phyloP scores from a whole-genome alignment of 2,113 vertebrate genomes.

The Stigmatopora argus region DNA sequence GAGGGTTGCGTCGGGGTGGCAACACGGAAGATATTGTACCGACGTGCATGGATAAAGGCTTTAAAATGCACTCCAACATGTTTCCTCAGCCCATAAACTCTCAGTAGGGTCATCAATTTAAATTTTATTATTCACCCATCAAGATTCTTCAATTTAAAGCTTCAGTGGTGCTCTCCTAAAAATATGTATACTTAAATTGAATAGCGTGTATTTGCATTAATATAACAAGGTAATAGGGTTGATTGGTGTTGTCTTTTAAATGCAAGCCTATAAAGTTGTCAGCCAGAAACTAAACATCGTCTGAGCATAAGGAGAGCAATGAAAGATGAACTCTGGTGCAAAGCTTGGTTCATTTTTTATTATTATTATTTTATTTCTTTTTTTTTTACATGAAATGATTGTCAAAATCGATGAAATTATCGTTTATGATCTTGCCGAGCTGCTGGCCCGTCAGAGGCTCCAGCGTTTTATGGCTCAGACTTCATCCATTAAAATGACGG shows the following conservation, averaged over 20 bases:
- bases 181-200: background rate
- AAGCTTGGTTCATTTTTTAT: slow-evolving; percentile 44
- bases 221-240: background rate
- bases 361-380: background rate
- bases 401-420: slow-evolving; percentile 61
- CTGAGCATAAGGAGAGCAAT: slow-evolving; percentile 33
- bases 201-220: slow-evolving; percentile 7
- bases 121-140: slow-evolving; percentile 1
- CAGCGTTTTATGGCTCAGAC: slow-evolving; percentile 57
- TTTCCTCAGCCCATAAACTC: background rate
- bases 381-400: slow-evolving; percentile 56
- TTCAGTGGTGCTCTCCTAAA: background rate
- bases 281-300: slow-evolving; percentile 33
- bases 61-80: background rate
- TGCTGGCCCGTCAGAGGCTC: slow-evolving; percentile 53
- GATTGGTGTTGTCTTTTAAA: slow-evolving; percentile 25
- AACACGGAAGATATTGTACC: slow-evolving; percentile 1
- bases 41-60: background rate
- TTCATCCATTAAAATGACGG: slow-evolving; percentile 57
- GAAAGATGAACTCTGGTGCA: slow-evolving; percentile 55
- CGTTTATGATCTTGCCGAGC: slow-evolving; percentile 58
- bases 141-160: background rate
- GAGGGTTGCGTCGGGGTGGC: slow-evolving; percentile 17
- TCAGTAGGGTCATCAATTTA: background rate
- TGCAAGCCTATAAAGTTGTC: slow-evolving; percentile 37